Conservation (phyloP, 2,888 invertebrate species). For the Epistrophe grossulariae region DNA sequence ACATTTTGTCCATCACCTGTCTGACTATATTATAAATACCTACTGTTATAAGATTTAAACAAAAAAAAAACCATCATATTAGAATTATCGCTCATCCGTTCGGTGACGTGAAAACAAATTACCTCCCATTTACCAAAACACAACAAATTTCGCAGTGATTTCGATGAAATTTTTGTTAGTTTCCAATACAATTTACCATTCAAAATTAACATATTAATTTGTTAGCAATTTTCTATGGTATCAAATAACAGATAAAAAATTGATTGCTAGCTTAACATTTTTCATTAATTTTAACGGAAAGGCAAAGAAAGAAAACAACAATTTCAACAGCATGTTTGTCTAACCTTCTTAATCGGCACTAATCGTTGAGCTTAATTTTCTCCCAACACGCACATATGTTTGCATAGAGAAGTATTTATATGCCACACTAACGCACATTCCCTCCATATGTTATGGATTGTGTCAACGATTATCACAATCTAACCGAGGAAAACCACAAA, state of each 20-base stretch:
- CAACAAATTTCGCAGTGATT: constrained; percentile 60
- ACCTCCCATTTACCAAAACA: constrained; percentile 57
- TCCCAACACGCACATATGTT: constrained; percentile 22
- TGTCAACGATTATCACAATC: constrained; percentile 52
- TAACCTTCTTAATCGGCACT: constrained; percentile 48
- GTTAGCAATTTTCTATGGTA: constrained; percentile 66
- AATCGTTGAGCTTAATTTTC: constrained; percentile 54
- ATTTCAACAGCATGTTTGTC: constrained; percentile 50
- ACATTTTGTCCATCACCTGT: constrained; percentile 60
- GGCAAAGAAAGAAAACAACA: neutral
- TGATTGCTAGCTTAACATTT: constrained; percentile 60
- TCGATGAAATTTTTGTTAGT: constrained; percentile 66
- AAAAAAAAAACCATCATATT: constrained; percentile 26
- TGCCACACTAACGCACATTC: constrained; percentile 50
- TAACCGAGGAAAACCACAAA: constrained; percentile 30
- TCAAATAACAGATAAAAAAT: constrained; percentile 57
- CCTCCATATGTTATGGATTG: constrained; percentile 64
- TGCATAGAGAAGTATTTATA: neutral
- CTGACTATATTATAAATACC: constrained; percentile 43
- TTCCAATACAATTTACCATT: constrained; percentile 53
- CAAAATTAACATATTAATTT: constrained; percentile 73
- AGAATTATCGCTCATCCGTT: constrained; percentile 58
- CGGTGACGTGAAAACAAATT: constrained; percentile 68
- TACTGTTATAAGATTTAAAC: neutral
- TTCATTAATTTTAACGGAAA: constrained; percentile 48